These are phyloP conservation scores for Heterodera filipjevi DNA, from an alignment of 2,888 invertebrate genomes.

Conservation along the genomic window DNA sequence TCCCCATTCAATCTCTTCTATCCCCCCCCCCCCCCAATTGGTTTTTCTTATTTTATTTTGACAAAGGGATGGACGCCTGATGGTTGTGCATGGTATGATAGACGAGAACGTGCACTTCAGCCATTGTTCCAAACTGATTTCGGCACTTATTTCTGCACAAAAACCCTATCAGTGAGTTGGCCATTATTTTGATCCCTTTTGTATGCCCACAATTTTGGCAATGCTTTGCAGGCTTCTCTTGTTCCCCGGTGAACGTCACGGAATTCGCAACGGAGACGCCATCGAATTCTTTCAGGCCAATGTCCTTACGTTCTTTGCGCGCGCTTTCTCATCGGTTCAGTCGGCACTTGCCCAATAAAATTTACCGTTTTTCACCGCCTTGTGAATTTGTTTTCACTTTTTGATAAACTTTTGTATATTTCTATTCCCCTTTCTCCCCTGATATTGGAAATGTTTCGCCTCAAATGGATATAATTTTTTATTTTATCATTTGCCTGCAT, in stretches of 20 bases:
- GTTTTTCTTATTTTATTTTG: neutral
- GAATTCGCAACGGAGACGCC: conserved; percentile 72
- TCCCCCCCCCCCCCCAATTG: neutral
- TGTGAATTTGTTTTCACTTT: neutral
- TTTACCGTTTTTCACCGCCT: neutral
- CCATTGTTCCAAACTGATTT: conserved; percentile 88
- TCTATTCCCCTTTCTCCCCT: neutral
- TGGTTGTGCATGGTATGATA: conserved; percentile 88
- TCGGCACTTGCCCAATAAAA: neutral
- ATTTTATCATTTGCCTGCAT: neutral
- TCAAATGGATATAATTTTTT: neutral
- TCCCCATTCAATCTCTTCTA: neutral
- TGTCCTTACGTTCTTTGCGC: conserved; percentile 43
- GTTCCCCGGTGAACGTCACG: conserved; percentile 95
- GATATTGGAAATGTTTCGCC: neutral
- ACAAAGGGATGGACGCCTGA: conserved; percentile 73
- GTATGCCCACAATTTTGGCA: no score
- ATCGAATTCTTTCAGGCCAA: conserved; percentile 48
- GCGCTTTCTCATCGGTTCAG: conserved; percentile 26
- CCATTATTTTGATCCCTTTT: no score
- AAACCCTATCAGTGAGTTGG: conserved; percentile 82
- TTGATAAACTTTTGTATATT: neutral
- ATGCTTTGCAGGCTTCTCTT: conserved; percentile 71
- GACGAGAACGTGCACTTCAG: conserved; percentile 99
- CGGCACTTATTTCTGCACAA: conserved; percentile 85